phyloP scores from a whole-genome alignment of 2,113 vertebrate genomes.

The Corythornis madagascariensis region DNA sequence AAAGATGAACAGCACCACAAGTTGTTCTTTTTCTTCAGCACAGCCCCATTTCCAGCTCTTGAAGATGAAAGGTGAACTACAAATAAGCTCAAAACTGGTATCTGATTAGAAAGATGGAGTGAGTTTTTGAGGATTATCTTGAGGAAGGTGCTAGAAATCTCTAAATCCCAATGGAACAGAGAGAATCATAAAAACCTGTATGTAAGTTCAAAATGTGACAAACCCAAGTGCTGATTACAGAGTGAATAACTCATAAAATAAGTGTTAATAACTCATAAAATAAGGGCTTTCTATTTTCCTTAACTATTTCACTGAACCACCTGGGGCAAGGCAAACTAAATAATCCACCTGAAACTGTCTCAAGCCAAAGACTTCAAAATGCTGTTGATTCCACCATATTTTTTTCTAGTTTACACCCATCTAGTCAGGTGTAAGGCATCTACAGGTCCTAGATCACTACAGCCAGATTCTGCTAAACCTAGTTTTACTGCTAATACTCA shows the following conservation, averaged over 20 bases:
- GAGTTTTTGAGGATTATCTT: not conserved
- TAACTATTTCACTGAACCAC: not conserved
- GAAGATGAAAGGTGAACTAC: not conserved
- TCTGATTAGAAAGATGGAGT: not conserved
- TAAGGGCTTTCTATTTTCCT: not conserved
- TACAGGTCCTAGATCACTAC: not conserved
- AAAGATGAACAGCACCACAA: not conserved
- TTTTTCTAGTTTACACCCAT: not conserved
- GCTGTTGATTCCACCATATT: not conserved
- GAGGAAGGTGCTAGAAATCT: not conserved
- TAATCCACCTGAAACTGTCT: not conserved
- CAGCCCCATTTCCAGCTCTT: not conserved
- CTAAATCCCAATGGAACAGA: not conserved
- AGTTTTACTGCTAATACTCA: not conserved
- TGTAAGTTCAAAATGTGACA: not conserved
- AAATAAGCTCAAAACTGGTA: not conserved
- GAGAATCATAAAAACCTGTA: not conserved
- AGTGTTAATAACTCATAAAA: not conserved
- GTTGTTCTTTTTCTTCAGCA: not conserved
- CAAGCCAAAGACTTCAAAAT: not conserved
- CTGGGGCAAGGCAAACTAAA: not conserved
- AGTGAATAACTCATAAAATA: not conserved
- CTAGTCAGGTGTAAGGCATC: not conserved
- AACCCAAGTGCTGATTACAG: not conserved
- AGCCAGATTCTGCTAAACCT: not conserved